These are phyloP conservation scores for Apostichopus japonicus DNA, from an alignment of 35 echinoderm and acorn worm genomes.

Conservation along the genomic window DNA sequence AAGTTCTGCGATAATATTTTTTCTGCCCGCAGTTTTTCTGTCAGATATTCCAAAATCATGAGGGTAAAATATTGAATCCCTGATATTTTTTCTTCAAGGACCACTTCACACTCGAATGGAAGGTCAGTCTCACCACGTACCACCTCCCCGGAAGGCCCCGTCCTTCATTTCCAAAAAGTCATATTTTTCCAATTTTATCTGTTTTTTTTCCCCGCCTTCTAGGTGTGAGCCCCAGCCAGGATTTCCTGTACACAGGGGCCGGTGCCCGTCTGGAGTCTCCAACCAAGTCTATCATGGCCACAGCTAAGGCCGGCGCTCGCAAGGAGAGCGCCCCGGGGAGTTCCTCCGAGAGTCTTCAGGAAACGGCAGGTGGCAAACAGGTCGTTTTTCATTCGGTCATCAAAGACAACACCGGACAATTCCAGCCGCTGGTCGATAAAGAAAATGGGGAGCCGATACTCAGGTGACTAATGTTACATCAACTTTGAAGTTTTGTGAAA, in stretches of 20 bases:
- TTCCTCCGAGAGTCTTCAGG: conserved; percentile 32
- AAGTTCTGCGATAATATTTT: too few species aligned
- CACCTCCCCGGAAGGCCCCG: neutral
- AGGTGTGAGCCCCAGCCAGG: conserved; percentile 88
- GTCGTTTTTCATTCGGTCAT: conserved; percentile 76
- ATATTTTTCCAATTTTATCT: neutral
- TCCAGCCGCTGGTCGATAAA: conserved; percentile 66
- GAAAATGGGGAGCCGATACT: conserved; percentile 1
- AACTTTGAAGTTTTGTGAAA: too few species aligned
- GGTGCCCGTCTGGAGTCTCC: conserved; percentile 50
- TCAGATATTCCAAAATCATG: too few species aligned
- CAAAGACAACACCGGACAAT: conserved; percentile 79
- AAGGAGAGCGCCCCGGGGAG: conserved; percentile 37
- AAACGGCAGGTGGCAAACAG: conserved; percentile 61
- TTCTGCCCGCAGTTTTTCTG: too few species aligned
- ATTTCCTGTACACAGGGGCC: conserved; percentile 93
- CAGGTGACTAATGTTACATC: neutral
- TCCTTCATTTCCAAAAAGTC: neutral
- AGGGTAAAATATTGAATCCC: too few species aligned
- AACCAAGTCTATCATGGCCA: conserved; percentile 37
- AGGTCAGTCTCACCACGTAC: neutral
- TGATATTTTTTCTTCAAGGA: too few species aligned
- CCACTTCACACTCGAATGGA: too few species aligned
- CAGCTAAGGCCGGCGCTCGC: neutral
- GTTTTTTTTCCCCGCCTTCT: neutral